Conservation (phyloP, 2,888 invertebrate genomes). For the Furcula furcula region DNA sequence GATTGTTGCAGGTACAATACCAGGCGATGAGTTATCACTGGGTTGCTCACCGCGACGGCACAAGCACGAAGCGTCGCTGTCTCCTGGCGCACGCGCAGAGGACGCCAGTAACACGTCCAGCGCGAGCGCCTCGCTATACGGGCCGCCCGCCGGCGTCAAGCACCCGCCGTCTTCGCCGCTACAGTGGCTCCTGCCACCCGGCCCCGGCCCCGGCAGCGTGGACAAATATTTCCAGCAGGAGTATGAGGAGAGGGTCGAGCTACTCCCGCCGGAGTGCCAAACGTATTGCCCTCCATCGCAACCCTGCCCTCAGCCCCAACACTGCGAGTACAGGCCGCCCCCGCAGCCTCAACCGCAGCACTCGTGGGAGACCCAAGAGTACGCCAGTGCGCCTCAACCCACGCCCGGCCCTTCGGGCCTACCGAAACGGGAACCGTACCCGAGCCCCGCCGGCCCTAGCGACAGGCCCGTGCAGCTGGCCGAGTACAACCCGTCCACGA, state of each 20-base stretch:
- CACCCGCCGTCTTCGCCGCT: constrained; percentile 79
- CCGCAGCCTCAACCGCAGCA: constrained; percentile 83
- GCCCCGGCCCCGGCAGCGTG: constrained; percentile 84
- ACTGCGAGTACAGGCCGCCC: constrained; percentile 85
- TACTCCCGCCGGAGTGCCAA: constrained; percentile 76
- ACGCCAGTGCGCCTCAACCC: constrained; percentile 62
- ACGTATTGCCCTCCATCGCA: constrained; percentile 75
- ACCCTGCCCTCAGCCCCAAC: constrained; percentile 64
- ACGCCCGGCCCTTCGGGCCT: constrained; percentile 84
- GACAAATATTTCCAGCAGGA: constrained; percentile 84
- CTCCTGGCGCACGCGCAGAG: constrained; percentile 87
- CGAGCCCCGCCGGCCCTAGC: constrained; percentile 63
- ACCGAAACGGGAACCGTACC: constrained; percentile 80
- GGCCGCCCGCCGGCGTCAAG: constrained; percentile 68
- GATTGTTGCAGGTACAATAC: constrained; percentile 87
- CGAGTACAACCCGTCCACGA: constrained; percentile 96
- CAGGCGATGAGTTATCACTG: constrained; percentile 89
- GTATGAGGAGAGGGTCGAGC: constrained; percentile 86
- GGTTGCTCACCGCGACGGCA: constrained; percentile 80
- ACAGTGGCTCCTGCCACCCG: constrained; percentile 88
- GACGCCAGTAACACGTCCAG: constrained; percentile 87
- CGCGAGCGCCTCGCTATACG: constrained; percentile 83
- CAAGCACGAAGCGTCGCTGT: constrained; percentile 84
- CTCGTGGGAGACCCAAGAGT: constrained; percentile 86
- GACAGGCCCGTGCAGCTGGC: constrained; percentile 89